Evolutionary conservation across 2,113 vertebrate species (phyloP).

Genomic region (Vidua chalybeata): DNA sequence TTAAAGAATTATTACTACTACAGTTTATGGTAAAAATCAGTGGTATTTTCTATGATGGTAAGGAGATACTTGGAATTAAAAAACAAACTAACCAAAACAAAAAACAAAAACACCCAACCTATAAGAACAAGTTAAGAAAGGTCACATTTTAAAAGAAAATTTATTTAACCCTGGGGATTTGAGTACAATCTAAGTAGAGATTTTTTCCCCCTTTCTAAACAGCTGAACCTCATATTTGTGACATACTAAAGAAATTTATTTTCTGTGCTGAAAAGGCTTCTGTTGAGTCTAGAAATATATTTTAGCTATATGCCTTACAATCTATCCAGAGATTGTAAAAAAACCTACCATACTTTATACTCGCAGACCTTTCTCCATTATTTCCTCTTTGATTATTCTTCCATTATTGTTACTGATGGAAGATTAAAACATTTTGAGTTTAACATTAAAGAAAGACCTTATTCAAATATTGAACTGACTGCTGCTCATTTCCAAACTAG

Average conservation of each 20-base stretch:
- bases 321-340: not conserved
- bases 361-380: not conserved
- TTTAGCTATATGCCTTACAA: not conserved
- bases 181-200: not conserved
- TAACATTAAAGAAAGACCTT: not conserved
- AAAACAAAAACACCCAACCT: not conserved
- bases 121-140: not conserved
- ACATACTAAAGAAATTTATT: not conserved
- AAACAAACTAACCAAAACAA: not conserved
- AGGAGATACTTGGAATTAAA: not conserved
- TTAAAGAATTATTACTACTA: not conserved
- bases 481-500: not conserved
- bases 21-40: not conserved
- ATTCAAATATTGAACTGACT: not conserved
- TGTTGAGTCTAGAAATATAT: not conserved
- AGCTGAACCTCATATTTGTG: not conserved
- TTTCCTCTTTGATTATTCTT: not conserved
- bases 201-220: not conserved
- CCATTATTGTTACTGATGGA: not conserved
- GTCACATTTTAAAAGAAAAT: not conserved
- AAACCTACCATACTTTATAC: not conserved
- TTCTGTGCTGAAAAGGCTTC: not conserved
- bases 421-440: not conserved
- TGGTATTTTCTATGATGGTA: not conserved
- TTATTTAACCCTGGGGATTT: not conserved